Conservation (phyloP, 2,888 invertebrate species). For the Lithophane leautieri region DNA sequence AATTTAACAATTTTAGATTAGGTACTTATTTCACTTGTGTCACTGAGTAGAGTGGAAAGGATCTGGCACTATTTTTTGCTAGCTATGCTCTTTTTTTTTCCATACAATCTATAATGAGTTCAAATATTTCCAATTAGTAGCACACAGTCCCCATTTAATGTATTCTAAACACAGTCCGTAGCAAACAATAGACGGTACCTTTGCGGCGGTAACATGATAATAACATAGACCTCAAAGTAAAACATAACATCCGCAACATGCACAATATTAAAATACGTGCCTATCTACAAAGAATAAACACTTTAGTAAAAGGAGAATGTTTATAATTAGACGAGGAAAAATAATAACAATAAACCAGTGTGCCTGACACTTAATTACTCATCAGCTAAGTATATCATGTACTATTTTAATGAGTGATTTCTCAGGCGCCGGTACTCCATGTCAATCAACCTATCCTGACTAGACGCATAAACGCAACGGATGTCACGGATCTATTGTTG, state of each 20-base stretch:
- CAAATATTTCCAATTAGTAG: not conserved
- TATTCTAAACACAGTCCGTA: conserved; percentile 46
- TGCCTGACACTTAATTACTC: conserved; percentile 7
- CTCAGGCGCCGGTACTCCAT: not conserved
- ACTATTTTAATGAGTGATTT: conserved; percentile 20
- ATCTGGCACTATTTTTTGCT: too few species aligned
- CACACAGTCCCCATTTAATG: not conserved
- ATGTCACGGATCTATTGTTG: too few species aligned
- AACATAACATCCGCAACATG: conserved; percentile 48
- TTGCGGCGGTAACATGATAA: conserved; percentile 23
- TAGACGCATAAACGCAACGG: not conserved
- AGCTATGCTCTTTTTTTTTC: too few species aligned
- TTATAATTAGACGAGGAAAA: conserved; percentile 4
- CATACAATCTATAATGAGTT: too few species aligned
- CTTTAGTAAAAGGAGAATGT: conserved; percentile 32
- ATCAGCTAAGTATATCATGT: not conserved
- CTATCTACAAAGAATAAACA: conserved; percentile 12
- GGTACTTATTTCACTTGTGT: too few species aligned
- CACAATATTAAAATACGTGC: conserved; percentile 6
- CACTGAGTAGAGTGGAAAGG: too few species aligned
- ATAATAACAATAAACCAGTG: conserved; percentile 5
- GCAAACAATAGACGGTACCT: conserved; percentile 35
- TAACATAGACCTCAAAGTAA: conserved; percentile 27
- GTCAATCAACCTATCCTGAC: not conserved
- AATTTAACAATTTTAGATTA: too few species aligned